Percentiles rank a stretch among this genome's conserved stretches.
Conservation (phyloP, 2,113 vertebrate species). For the Aphelocoma coerulescens region DNA sequence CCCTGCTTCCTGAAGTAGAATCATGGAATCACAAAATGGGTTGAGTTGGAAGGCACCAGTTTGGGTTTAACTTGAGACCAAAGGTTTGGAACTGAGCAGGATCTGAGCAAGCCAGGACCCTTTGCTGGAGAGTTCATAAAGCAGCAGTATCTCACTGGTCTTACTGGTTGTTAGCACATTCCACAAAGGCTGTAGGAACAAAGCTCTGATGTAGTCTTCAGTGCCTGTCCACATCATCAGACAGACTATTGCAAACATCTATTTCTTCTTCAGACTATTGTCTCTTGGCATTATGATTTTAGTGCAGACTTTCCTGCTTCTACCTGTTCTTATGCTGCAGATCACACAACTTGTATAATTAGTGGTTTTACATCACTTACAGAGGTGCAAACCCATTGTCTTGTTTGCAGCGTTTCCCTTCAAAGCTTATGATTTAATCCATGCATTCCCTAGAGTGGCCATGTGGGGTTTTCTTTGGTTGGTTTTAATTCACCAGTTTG, state of each 20-base stretch:
- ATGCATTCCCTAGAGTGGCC: neutral
- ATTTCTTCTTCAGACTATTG: neutral
- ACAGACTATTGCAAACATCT: neutral
- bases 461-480: neutral
- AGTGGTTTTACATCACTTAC: neutral
- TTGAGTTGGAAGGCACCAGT: neutral
- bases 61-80: neutral
- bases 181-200: neutral
- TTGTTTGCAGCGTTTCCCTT: neutral
- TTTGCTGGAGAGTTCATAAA: neutral
- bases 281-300: neutral
- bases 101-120: neutral
- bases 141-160: neutral
- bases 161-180: neutral
- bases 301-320: neutral
- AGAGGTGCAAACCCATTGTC: neutral
- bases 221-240: neutral
- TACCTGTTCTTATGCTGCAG: neutral
- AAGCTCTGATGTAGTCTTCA: neutral
- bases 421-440: neutral
- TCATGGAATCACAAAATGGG: too few relatives aligned
- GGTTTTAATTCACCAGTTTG: neutral
- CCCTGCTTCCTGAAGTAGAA: fast-evolving
- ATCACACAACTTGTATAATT: neutral
- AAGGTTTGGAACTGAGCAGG: neutral